phyloP scores from a whole-genome alignment of 2,797 vertebrate genomes.

The Gadopsis marmoratus region DNA sequence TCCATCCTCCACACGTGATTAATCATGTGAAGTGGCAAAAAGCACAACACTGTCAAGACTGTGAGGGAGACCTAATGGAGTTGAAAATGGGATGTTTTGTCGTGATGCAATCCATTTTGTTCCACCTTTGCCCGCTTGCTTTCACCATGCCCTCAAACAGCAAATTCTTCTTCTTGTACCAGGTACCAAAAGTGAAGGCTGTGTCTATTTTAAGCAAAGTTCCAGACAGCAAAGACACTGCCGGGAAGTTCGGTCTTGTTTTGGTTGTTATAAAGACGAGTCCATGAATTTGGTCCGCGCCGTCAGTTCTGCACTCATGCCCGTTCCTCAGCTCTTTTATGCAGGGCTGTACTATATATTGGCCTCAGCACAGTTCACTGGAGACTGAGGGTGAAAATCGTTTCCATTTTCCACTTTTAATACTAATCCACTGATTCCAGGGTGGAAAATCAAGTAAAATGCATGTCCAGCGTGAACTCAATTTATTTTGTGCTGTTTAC shows the following conservation, averaged over 20 bases:
- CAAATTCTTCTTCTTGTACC: slow-evolving; percentile 50
- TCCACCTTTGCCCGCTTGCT: slow-evolving; percentile 36
- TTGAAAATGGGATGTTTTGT: slow-evolving; percentile 83
- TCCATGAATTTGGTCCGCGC: slow-evolving; percentile 40
- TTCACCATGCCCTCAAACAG: slow-evolving; percentile 46
- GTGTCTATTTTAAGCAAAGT: slow-evolving; percentile 59
- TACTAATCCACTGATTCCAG: slow-evolving; percentile 65
- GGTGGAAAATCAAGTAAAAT: slow-evolving; percentile 68
- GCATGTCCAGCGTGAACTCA: slow-evolving; percentile 61
- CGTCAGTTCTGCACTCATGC: slow-evolving; percentile 38
- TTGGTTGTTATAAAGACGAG: slow-evolving; percentile 55
- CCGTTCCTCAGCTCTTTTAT: slow-evolving; percentile 46
- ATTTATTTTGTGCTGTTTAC: slow-evolving; percentile 54
- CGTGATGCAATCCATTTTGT: slow-evolving; percentile 74
- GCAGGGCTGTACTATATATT: slow-evolving; percentile 38
- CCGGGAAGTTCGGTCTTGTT: slow-evolving; percentile 52
- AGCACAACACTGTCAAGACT: slow-evolving; percentile 75
- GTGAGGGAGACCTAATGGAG: slow-evolving; percentile 78
- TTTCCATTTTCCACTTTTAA: slow-evolving; percentile 74
- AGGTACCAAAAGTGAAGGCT: slow-evolving; percentile 33
- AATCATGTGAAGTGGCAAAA: slow-evolving; percentile 82
- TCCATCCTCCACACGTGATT: slow-evolving; percentile 77
- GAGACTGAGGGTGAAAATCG: slow-evolving; percentile 50
- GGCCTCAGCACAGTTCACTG: slow-evolving; percentile 57
- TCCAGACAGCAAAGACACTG: slow-evolving; percentile 10